Evolutionary conservation across 2,113 vertebrate genomes (phyloP).

Genomic region (Taxidea taxus): DNA sequence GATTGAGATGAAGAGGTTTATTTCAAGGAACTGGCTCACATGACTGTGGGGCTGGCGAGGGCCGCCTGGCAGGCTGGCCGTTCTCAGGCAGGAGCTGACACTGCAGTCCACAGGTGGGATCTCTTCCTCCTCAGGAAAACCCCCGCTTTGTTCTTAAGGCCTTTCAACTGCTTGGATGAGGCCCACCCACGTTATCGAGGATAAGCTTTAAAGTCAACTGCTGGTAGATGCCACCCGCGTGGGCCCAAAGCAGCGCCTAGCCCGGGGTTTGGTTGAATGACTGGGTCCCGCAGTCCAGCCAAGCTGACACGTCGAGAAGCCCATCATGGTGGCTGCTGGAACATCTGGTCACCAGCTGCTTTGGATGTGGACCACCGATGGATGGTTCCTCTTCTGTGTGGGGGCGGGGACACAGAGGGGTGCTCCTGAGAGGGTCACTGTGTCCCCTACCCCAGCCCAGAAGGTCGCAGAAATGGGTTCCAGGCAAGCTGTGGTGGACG

Average conservation of each 20-base stretch:
- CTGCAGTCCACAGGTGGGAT: not conserved
- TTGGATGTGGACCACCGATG: not conserved
- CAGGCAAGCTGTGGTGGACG: not conserved
- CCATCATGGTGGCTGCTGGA: not conserved
- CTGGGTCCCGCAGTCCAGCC: not conserved
- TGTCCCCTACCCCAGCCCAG: not conserved
- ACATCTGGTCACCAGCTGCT: rapidly evolving
- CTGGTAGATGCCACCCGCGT: rapidly evolving
- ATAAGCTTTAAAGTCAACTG: not conserved
- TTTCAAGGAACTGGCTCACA: not conserved
- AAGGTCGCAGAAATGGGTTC: not conserved
- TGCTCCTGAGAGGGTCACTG: not conserved
- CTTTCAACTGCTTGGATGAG: not conserved
- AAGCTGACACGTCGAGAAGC: not conserved
- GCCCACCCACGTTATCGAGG: not conserved
- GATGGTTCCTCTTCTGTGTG: not conserved
- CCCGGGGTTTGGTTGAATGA: rapidly evolving
- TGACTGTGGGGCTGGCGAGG: not conserved
- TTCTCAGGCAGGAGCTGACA: not conserved
- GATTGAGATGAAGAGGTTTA: not conserved
- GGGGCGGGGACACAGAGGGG: not conserved
- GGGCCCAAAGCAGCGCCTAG: no score
- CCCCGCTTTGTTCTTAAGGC: not conserved
- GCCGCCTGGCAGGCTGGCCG: not conserved
- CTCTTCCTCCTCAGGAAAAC: not conserved